A percentile compares a stretch with the other conserved stretches of the same genome.
These are phyloP conservation scores for Diaprepes abbreviatus DNA, from an alignment of 2,888 invertebrate species.

Conservation along the genomic window DNA sequence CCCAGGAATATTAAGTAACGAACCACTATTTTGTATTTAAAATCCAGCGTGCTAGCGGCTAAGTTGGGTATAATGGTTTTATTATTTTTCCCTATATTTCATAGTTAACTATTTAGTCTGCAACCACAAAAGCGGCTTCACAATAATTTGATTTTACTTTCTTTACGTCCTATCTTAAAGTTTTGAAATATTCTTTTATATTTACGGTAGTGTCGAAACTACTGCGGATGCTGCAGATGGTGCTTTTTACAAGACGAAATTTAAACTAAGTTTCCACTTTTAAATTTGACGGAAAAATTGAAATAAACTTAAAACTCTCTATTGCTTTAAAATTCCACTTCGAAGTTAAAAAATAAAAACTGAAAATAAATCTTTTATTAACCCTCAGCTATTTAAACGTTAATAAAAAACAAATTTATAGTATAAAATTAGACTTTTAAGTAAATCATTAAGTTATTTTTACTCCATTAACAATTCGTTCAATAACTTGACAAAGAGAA, in stretches of 20 bases:
- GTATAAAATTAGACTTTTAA: too few species aligned
- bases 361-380: background rate
- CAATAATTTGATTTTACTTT: background rate
- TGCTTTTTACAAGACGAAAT: conserved; percentile 1
- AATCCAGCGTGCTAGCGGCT: too few species aligned
- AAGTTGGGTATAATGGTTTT: too few species aligned
- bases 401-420: too few species aligned
- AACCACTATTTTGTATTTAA: too few species aligned
- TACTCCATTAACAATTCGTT: too few species aligned
- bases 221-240: conserved; percentile 1
- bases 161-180: background rate
- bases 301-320: conserved; percentile 4
- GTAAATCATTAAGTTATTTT: too few species aligned
- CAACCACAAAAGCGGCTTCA: background rate
- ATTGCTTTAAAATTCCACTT: background rate
- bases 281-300: conserved; percentile 5
- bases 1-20: too few species aligned
- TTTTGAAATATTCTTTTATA: conserved; percentile 12
- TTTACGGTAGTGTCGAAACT: background rate
- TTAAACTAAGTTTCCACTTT: background rate
- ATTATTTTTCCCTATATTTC: too few species aligned
- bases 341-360: background rate
- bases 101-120: background rate
- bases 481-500: too few species aligned
- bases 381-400: too few species aligned